Evolutionary conservation across 2,113 vertebrate species (phyloP), one percentile per base, ranked within the genome.

Genomic region (Copsychus sechellarum): DNA sequence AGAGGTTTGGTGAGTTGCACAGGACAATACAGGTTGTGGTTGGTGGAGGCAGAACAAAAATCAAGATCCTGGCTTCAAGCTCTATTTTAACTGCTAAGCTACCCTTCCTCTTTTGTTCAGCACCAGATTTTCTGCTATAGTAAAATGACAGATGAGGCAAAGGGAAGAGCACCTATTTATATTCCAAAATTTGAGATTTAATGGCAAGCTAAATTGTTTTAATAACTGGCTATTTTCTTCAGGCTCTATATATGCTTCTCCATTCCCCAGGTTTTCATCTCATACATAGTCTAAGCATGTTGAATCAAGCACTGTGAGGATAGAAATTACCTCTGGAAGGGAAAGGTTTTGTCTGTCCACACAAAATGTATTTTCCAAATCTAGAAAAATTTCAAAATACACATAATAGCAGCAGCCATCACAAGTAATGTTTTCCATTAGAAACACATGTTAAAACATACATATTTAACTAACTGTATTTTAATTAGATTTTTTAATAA

Each of bases 151-250:
- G 48, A 79, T 12, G 79, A 80, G 28, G 79, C 66, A 95, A 86
- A 92, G 76, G 50, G 43, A 90, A 94, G 28, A 95, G 14, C 13
- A 74, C 72, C 64, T 78, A 81, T 92, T 96, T 81, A 73, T 90
- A 94, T 90, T 95, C 25, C 84, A 81, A 90, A 95, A 84, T 38
- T 48, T 80, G 64, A 95, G 85, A 90, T 94, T 88, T 95, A 96
- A 94, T 96, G 86, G 67, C 51, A 7, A 94, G 77, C 61, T 93
- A 96, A 97, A 97, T 96, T 95, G 90, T 88, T 97, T 95, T 94
- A 97, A 94, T 97, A 93, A 94, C 82, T 92, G 71, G 82, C 84
- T 96, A 26, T 90, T 97, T 96, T 95, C 94, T 94, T 90, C 88
- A 92, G 93, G 94, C 94, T 90, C 65, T 88, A 66, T 70, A 86